Conservation (phyloP, 2,888 invertebrate genomes). For the Stegana nigrithorax region DNA sequence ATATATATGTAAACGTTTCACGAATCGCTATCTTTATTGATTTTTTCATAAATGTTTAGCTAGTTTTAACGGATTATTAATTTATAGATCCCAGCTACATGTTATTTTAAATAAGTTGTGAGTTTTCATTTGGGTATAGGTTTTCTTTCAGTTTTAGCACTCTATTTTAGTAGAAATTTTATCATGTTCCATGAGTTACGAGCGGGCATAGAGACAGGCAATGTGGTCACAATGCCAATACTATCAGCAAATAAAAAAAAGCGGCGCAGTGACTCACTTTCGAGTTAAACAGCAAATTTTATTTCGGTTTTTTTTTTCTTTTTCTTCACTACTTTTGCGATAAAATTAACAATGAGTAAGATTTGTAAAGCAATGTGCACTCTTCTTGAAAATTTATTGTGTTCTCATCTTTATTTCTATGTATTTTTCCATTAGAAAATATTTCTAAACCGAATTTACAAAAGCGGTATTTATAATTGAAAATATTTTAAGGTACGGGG, state of each 20-base stretch:
- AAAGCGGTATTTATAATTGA: no score
- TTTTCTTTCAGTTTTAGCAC: no score
- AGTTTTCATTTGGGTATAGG: no score
- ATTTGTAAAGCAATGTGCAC: conserved; percentile 27
- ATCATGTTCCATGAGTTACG: neutral
- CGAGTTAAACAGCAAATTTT: neutral
- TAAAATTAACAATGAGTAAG: conserved; percentile 40
- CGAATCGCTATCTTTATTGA: no score
- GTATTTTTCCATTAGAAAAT: conserved; percentile 3
- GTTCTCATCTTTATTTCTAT: conserved; percentile 6
- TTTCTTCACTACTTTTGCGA: conserved; percentile 25
- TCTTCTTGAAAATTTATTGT: no score
- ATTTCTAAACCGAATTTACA: no score
- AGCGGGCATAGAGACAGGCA: neutral
- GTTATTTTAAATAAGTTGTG: no score
- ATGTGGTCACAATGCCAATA: neutral
- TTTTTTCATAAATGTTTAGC: neutral
- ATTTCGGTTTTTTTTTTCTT: conserved; percentile 3
- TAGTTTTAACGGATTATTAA: neutral
- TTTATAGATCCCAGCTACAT: no score
- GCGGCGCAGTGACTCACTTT: conserved; percentile 10
- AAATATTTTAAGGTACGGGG: no score
- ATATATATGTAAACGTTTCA: no score
- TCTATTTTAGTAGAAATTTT: conserved; percentile 38
- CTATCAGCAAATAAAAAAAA: neutral